Percentiles rank a stretch among this genome's conserved stretches.
phyloP scores from a whole-genome alignment of 2,888 invertebrate species.

The Lasius platythorax region DNA sequence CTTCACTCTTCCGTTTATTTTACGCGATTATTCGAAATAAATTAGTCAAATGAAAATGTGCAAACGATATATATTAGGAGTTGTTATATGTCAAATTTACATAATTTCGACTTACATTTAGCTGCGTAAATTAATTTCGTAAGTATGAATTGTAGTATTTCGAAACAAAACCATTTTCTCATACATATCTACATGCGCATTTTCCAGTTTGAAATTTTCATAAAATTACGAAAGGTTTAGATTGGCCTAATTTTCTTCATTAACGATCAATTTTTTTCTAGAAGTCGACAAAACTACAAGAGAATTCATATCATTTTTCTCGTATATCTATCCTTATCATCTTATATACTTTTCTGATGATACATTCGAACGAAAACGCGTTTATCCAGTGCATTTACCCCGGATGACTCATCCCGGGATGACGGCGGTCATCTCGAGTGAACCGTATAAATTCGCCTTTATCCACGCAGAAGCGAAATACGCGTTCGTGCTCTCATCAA shows the following conservation, averaged over 20 bases:
- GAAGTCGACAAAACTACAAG: background rate
- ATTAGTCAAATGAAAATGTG: background rate
- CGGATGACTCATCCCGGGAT: background rate
- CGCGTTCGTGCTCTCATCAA: conserved; percentile 65
- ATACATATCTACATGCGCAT: background rate
- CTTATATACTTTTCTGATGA: background rate
- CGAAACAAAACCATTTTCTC: too few species aligned
- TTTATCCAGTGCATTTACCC: background rate
- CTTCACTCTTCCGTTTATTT: background rate
- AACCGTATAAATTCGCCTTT: conserved; percentile 20
- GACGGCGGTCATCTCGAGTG: conserved; percentile 10
- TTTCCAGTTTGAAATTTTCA: background rate
- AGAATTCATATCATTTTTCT: background rate
- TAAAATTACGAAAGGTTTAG: background rate
- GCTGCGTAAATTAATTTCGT: background rate
- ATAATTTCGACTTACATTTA: background rate
- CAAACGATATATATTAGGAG: background rate
- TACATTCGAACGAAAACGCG: background rate
- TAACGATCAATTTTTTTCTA: background rate
- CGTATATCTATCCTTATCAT: too few species aligned
- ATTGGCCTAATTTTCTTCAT: background rate
- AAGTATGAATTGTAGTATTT: background rate
- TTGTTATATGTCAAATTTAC: background rate
- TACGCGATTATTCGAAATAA: background rate
- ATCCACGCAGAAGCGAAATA: conserved; percentile 52